phyloP scores from a whole-genome alignment of 2,888 invertebrate genomes.

The Pteria penguin region DNA sequence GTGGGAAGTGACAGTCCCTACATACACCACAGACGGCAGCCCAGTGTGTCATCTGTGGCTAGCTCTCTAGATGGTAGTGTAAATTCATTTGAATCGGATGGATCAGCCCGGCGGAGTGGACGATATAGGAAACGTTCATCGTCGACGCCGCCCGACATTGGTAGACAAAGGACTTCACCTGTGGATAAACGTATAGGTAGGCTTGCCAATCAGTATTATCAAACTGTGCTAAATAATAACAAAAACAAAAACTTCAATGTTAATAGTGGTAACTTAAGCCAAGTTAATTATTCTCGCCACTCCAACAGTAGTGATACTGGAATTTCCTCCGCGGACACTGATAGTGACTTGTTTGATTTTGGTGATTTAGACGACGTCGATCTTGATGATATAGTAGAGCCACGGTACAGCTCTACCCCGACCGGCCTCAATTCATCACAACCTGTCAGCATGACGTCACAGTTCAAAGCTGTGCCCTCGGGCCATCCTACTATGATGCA shows the following conservation, averaged over 20 bases:
- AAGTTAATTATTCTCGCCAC: constrained; percentile 8
- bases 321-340: constrained; percentile 25
- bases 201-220: constrained; percentile 41
- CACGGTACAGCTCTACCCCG: constrained; percentile 24
- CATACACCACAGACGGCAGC: constrained; percentile 38
- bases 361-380: constrained; percentile 24
- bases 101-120: constrained; percentile 28
- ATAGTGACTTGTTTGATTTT: constrained; percentile 19
- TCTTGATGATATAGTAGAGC: not conserved
- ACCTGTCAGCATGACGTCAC: constrained; percentile 19
- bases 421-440: constrained; percentile 27
- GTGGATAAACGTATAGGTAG: constrained; percentile 44
- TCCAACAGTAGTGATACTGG: constrained; percentile 21
- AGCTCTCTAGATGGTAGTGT: constrained; percentile 35
- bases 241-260: not conserved
- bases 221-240: constrained; percentile 37
- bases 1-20: constrained; percentile 34
- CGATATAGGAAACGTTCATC: constrained; percentile 58
- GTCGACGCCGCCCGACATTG: constrained; percentile 60
- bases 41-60: constrained; percentile 50
- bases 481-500: constrained; percentile 41
- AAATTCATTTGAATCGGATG: constrained; percentile 24
- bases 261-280: not conserved
- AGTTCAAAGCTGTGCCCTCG: constrained; percentile 28
- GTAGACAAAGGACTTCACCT: constrained; percentile 44